Percentiles rank a stretch among this genome's conserved stretches.
These are phyloP conservation scores for Mionectes macconnelli DNA, from an alignment of 2,113 vertebrate species.

Conservation along the genomic window DNA sequence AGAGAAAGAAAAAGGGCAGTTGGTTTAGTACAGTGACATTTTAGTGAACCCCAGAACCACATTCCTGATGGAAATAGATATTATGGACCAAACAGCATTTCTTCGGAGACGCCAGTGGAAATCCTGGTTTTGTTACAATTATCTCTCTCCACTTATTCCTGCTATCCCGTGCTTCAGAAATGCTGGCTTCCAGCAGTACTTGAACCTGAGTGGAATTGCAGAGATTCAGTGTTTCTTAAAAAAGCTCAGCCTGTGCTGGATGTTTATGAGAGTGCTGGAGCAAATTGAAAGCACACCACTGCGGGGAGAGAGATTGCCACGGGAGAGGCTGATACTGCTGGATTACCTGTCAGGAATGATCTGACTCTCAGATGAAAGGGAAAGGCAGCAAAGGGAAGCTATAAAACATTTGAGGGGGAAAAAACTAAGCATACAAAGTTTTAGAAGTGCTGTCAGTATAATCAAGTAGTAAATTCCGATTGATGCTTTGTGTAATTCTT, in stretches of 20 bases:
- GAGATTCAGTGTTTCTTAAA: neutral
- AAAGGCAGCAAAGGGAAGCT: neutral
- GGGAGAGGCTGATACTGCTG: neutral
- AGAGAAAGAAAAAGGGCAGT: neutral
- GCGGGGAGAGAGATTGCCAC: neutral
- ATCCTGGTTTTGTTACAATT: neutral
- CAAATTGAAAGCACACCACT: neutral
- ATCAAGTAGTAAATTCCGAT: neutral
- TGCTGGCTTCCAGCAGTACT: neutral
- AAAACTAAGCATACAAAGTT: neutral
- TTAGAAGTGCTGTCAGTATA: neutral
- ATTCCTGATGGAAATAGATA: neutral
- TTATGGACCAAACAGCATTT: neutral
- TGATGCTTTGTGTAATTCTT: neutral
- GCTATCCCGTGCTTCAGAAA: neutral
- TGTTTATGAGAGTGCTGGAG: neutral
- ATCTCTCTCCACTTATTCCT: neutral
- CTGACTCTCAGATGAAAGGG: neutral
- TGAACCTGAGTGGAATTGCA: neutral
- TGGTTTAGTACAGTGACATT: neutral
- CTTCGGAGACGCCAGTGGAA: neutral
- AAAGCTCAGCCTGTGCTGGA: neutral
- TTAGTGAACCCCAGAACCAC: neutral
- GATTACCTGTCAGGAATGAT: slow-evolving; percentile 22
- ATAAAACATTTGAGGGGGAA: neutral